phyloP scores from a whole-genome alignment of 2,113 vertebrate genomes.

The Cyanoliseus patagonus region DNA sequence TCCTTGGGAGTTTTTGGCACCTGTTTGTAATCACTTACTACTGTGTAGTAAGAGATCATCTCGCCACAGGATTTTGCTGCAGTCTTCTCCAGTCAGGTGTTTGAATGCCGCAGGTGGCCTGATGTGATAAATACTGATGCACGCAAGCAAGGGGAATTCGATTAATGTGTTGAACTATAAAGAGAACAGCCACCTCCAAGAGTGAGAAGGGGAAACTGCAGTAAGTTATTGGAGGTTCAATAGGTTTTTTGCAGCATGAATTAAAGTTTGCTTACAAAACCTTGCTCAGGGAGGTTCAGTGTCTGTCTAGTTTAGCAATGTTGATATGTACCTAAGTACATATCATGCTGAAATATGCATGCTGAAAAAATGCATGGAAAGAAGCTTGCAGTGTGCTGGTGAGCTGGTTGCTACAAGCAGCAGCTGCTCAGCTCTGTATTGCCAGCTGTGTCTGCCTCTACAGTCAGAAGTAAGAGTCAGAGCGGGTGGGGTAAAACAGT shows the following conservation, averaged over 20 bases:
- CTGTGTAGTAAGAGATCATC: neutral
- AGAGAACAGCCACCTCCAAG: neutral
- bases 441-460: neutral
- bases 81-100: constrained; percentile 1
- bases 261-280: neutral
- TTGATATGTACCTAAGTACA: neutral
- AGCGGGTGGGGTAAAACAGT: neutral
- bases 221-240: neutral
- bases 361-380: neutral
- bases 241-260: neutral
- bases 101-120: neutral
- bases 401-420: neutral
- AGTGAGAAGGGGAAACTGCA: constrained; percentile 5
- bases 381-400: neutral
- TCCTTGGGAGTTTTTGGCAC: neutral
- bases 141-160: neutral
- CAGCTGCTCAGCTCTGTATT: neutral
- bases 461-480: neutral
- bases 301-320: neutral
- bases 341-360: neutral
- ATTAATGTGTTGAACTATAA: neutral
- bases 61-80: neutral
- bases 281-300: neutral
- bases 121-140: neutral
- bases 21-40: neutral